A percentile compares a stretch with the other conserved stretches of the same genome.
These are phyloP conservation scores for Acestrorhynchus altus DNA, from an alignment of 2,797 vertebrate species.

Conservation along the genomic window DNA sequence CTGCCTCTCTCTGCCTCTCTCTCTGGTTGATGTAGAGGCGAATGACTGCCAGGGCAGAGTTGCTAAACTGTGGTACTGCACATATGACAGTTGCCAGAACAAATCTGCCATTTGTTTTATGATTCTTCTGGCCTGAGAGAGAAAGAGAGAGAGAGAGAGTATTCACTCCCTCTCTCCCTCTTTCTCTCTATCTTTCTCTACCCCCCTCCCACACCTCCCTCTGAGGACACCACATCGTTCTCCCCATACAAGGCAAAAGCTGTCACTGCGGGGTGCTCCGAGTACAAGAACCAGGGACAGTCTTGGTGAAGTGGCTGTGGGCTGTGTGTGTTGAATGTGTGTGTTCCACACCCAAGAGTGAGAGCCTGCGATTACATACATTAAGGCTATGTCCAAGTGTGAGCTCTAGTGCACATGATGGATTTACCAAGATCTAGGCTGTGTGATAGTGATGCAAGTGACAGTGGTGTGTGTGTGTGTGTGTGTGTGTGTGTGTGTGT, in stretches of 20 bases:
- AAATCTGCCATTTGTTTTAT: slow-evolving; percentile 66
- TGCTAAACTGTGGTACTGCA: slow-evolving; percentile 56
- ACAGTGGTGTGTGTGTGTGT: neutral
- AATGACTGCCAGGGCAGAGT: slow-evolving; percentile 55
- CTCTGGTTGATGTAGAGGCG: slow-evolving; percentile 57
- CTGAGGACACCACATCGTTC: slow-evolving; percentile 2
- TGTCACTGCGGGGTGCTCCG: slow-evolving; percentile 37
- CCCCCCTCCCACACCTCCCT: neutral
- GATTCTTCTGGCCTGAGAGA: slow-evolving; percentile 40
- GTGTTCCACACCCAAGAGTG: slow-evolving; percentile 2
- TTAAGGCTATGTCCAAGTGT: neutral
- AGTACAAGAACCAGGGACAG: slow-evolving; percentile 44
- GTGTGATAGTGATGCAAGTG: neutral
- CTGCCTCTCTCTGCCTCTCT: slow-evolving; percentile 43
- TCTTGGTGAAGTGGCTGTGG: slow-evolving; percentile 5
- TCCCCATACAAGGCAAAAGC: slow-evolving; percentile 45
- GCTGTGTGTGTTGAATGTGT: slow-evolving; percentile 12
- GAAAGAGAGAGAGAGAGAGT: too few species aligned
- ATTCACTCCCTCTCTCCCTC: too few species aligned
- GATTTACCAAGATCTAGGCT: neutral
- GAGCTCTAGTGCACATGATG: neutral
- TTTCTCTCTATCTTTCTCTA: neutral
- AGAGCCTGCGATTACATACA: neutral
- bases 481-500: neutral
- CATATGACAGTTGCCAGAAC: slow-evolving; percentile 69